Evolutionary conservation across 1,140 invertebrate species (phyloP).

Genomic region (honey bee (Apis mellifera)): DNA sequence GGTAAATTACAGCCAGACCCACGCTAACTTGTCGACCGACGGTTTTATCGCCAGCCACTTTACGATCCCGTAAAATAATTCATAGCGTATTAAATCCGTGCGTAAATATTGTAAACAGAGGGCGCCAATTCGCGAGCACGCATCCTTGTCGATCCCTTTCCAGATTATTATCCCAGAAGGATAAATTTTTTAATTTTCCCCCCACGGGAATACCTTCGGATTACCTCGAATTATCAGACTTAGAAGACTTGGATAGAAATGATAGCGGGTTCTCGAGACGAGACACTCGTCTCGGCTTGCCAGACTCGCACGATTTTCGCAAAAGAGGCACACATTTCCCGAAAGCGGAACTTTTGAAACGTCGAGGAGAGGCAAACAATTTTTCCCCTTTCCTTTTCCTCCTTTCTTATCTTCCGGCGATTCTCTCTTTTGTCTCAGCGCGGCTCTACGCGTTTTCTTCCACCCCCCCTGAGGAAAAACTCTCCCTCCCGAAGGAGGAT

Average conservation of each 20-base stretch:
- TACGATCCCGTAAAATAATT: constrained; percentile 40
- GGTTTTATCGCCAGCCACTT: constrained; percentile 43
- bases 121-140: not conserved
- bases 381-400: not conserved
- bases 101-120: constrained; percentile 34
- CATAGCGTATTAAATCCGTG: constrained; percentile 24
- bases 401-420: constrained; percentile 26
- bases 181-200: constrained; percentile 1
- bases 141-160: not conserved
- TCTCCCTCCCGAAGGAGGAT: constrained; percentile 3
- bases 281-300: not conserved
- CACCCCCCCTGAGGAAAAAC: constrained; percentile 18
- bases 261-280: not conserved
- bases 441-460: constrained; percentile 11
- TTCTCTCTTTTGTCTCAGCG: constrained; percentile 43
- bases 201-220: no score
- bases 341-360: constrained; percentile 27
- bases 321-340: not conserved
- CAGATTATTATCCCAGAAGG: not conserved
- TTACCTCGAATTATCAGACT: not conserved
- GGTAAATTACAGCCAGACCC: constrained; percentile 36
- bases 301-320: not conserved
- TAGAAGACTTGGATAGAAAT: constrained; percentile 4
- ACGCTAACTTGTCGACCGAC: not conserved
- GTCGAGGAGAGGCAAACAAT: constrained; percentile 13